phyloP scores from a whole-genome alignment of 2,888 invertebrate species.

The Eristalis arbustorum region DNA sequence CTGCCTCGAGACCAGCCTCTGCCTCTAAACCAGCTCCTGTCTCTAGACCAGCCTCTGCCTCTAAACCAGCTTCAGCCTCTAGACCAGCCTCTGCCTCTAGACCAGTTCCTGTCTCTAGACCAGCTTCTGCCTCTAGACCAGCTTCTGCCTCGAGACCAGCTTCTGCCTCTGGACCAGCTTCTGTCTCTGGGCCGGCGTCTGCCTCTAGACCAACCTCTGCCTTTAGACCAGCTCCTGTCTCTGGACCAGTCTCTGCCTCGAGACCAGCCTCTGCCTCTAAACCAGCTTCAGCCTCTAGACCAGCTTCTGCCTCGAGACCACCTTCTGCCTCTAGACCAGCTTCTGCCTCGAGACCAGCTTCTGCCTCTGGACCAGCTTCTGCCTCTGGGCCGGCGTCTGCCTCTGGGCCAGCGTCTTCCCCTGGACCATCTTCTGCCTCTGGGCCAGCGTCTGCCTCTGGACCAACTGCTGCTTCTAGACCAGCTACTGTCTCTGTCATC shows the following conservation, averaged over 20 bases:
- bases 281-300: neutral
- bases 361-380: neutral
- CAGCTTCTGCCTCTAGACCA: too few relatives aligned
- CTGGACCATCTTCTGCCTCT: neutral
- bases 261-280: too few relatives aligned
- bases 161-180: too few relatives aligned
- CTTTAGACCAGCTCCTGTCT: too few relatives aligned
- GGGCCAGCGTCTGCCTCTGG: neutral
- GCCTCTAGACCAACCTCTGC: too few relatives aligned
- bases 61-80: neutral
- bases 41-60: neutral
- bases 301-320: neutral
- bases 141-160: too few relatives aligned
- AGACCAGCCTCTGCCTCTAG: neutral
- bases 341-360: neutral
- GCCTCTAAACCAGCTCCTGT: neutral
- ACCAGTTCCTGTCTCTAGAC: too few relatives aligned
- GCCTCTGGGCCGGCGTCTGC: neutral
- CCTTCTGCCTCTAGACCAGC: neutral
- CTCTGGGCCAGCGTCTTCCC: too few relatives aligned
- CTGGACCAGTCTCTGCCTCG: too few relatives aligned
- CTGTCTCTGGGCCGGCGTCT: too few relatives aligned
- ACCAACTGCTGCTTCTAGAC: neutral
- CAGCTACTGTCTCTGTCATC: neutral
- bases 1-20: too few relatives aligned